Evolutionary conservation across 1,140 invertebrate genomes (phyloP).

Genomic region (Polyergus mexicanus): DNA sequence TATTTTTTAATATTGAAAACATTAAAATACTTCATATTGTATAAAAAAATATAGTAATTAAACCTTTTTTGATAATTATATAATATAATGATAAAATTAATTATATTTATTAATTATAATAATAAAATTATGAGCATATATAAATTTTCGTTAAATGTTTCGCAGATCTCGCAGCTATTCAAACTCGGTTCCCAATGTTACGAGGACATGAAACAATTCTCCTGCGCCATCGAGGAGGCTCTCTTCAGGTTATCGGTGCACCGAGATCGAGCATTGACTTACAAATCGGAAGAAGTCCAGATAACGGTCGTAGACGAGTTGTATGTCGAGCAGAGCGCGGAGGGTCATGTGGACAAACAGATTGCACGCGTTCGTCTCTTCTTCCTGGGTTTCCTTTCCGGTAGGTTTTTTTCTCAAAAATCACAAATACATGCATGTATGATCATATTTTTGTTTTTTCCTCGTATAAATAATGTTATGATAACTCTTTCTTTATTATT

Average conservation of each 20-base stretch:
- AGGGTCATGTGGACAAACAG: slow-evolving; percentile 95
- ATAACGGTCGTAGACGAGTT: slow-evolving; percentile 98
- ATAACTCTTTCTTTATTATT: slow-evolving; percentile 32
- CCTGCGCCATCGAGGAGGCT: slow-evolving; percentile 95
- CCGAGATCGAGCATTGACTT: slow-evolving; percentile 95
- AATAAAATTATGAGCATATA: too few species aligned
- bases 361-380: slow-evolving; percentile 98
- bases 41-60: background rate
- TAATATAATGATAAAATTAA: background rate
- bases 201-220: slow-evolving; percentile 97
- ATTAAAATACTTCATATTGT: background rate
- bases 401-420: slow-evolving; percentile 79
- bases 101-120: background rate
- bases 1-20: background rate
- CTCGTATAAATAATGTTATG: background rate
- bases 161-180: slow-evolving; percentile 96
- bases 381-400: slow-evolving; percentile 96
- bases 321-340: slow-evolving; percentile 96
- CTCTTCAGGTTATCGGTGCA: slow-evolving; percentile 94
- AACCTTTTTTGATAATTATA: background rate
- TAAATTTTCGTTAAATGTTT: background rate
- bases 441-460: background rate
- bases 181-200: slow-evolving; percentile 97
- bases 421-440: background rate
- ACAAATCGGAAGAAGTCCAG: slow-evolving; percentile 99